Evolutionary conservation across 2,888 invertebrate species (phyloP).

Genomic region (Yponomeuta sedellus): DNA sequence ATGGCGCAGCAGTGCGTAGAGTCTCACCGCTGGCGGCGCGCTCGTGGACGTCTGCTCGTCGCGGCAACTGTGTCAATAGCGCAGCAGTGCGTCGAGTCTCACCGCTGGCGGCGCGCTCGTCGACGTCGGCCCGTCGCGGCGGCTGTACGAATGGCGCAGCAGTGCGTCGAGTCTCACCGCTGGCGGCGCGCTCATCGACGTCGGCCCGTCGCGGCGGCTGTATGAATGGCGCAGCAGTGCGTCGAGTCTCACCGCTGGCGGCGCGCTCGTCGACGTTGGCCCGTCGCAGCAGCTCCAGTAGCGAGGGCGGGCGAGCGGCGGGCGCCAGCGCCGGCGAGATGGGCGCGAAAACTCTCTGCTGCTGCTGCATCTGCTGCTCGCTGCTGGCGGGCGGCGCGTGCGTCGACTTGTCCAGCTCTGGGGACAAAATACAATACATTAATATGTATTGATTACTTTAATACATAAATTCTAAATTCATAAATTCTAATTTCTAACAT

Average conservation of each 20-base stretch:
- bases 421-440: background rate
- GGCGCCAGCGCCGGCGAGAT: constrained; percentile 76
- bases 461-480: no score
- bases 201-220: constrained; percentile 84
- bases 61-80: background rate
- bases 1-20: no score
- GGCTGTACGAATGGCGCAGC: background rate
- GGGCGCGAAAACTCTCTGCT: constrained; percentile 78
- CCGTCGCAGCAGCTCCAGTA: constrained; percentile 83
- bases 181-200: no score
- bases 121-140: no score
- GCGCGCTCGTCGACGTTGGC: constrained; percentile 70
- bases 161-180: background rate
- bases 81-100: no score
- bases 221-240: no score
- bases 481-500: no score
- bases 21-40: no score
- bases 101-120: no score
- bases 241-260: constrained; percentile 30
- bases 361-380: constrained; percentile 41
- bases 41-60: no score
- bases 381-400: constrained; percentile 56
- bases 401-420: constrained; percentile 46
- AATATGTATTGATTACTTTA: no score
- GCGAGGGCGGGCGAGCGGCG: constrained; percentile 52